These are phyloP conservation scores for Anagrus nilaparvatae DNA, from an alignment of 1,140 invertebrate genomes.

Conservation along the genomic window DNA sequence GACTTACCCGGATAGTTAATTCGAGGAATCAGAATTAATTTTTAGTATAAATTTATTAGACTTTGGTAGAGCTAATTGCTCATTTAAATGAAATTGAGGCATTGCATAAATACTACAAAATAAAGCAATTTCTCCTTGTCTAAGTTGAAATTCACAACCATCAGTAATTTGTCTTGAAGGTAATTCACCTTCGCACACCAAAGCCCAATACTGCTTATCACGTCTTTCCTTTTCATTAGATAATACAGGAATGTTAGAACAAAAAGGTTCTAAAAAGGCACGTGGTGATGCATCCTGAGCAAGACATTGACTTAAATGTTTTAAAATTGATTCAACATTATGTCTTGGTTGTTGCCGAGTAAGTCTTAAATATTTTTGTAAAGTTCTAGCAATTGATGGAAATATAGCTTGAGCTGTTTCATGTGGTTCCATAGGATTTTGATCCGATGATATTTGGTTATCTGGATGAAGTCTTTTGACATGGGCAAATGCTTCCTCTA, in stretches of 20 bases:
- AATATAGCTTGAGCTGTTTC: slow-evolving; percentile 97
- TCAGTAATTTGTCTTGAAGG: slow-evolving; percentile 74
- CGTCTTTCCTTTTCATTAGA: slow-evolving; percentile 69
- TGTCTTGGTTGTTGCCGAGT: slow-evolving; percentile 92
- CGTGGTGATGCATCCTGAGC: slow-evolving; percentile 87
- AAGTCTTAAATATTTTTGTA: slow-evolving; percentile 93
- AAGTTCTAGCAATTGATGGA: slow-evolving; percentile 84
- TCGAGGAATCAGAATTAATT: slow-evolving; percentile 92
- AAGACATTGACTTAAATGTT: slow-evolving; percentile 81
- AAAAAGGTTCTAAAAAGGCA: slow-evolving; percentile 84
- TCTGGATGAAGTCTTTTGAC: slow-evolving; percentile 73
- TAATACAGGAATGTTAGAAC: slow-evolving; percentile 66
- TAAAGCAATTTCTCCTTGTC: slow-evolving; percentile 88
- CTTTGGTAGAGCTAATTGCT: slow-evolving; percentile 92
- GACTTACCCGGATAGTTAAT: slow-evolving; percentile 46
- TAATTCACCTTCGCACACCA: slow-evolving; percentile 78
- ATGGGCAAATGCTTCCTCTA: slow-evolving; percentile 95
- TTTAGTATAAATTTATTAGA: slow-evolving; percentile 90
- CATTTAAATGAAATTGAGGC: slow-evolving; percentile 87
- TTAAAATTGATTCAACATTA: slow-evolving; percentile 81
- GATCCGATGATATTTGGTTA: slow-evolving; percentile 40
- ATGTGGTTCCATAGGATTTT: slow-evolving; percentile 73
- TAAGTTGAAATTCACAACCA: slow-evolving; percentile 78
- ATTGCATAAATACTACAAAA: slow-evolving; percentile 75
- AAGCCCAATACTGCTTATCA: slow-evolving; percentile 78